phyloP scores from a whole-genome alignment of 2,797 vertebrate species.

The Leptodactylus fallax region DNA sequence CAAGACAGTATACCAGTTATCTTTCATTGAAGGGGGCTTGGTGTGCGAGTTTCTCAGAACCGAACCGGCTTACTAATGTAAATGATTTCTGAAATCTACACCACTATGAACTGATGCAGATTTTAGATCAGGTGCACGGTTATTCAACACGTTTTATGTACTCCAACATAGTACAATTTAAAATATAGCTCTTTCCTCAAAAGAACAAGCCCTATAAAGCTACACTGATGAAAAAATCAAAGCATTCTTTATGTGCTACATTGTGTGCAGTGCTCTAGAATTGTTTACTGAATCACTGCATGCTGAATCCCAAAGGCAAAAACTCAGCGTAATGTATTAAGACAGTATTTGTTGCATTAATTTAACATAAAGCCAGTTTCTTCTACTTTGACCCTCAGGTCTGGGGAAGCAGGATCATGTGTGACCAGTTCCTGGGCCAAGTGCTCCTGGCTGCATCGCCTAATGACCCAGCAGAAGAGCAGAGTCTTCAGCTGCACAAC shows the following conservation, averaged over 20 bases:
- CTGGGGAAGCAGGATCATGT: conserved; percentile 85
- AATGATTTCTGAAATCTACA: no score
- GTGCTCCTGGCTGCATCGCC: conserved; percentile 80
- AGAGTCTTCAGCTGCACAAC: conserved; percentile 82
- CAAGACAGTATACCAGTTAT: no score
- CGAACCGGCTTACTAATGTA: no score
- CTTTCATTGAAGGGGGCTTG: no score
- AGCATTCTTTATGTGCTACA: not conserved
- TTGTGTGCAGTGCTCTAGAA: conserved; percentile 16
- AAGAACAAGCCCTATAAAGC: no score
- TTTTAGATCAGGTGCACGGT: no score
- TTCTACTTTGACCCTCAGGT: conserved; percentile 75
- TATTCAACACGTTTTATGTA: no score
- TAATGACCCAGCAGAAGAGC: conserved; percentile 74
- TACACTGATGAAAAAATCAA: no score
- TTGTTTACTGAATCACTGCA: conserved; percentile 13
- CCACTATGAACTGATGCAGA: no score
- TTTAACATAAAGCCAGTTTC: conserved; percentile 3
- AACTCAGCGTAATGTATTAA: conserved; percentile 17
- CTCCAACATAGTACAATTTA: no score
- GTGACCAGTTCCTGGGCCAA: conserved; percentile 88
- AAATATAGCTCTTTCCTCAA: no score
- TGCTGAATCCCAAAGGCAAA: conserved; percentile 27
- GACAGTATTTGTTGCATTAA: conserved; percentile 25
- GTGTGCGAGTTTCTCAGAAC: no score